phyloP scores from a whole-genome alignment of 2,888 invertebrate species.

The Dendrolimus houi region DNA sequence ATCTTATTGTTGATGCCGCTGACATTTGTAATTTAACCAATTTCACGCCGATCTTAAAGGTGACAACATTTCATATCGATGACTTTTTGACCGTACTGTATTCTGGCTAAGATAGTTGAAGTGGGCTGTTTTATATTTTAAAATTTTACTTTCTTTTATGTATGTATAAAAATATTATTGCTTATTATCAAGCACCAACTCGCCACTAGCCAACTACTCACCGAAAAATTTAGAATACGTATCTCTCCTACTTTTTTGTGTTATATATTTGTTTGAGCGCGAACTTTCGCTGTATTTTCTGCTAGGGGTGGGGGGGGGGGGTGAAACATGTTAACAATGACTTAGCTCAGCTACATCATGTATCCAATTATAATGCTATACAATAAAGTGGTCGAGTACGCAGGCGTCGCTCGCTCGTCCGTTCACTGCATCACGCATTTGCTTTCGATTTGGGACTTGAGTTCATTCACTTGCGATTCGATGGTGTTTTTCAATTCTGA shows the following conservation, averaged over 20 bases:
- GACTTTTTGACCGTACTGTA: conserved; percentile 55
- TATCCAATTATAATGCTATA: conserved; percentile 44
- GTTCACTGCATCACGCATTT: conserved; percentile 96
- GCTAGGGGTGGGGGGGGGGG: conserved; percentile 30
- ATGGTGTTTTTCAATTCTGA: conserved; percentile 97
- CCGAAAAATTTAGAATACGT: conserved; percentile 61
- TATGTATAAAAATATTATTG: conserved; percentile 77
- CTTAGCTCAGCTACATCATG: conserved; percentile 72
- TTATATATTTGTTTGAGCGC: conserved; percentile 41
- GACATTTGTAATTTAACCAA: conserved; percentile 3
- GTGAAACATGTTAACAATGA: conserved; percentile 50
- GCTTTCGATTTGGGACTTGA: conserved; percentile 97
- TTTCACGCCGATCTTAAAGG: conserved; percentile 4
- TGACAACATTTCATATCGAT: conserved; percentile 24
- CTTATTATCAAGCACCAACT: conserved; percentile 74
- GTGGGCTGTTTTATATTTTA: conserved; percentile 27
- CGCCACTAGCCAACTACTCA: conserved; percentile 70
- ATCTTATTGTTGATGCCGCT: too few species aligned
- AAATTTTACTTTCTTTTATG: conserved; percentile 41
- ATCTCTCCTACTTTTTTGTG: conserved; percentile 50
- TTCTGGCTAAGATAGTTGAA: background rate
- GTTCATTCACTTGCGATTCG: conserved; percentile 97
- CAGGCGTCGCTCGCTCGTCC: conserved; percentile 15
- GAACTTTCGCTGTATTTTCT: conserved; percentile 40
- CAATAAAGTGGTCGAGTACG: conserved; percentile 17